Evolutionary conservation across 2,888 invertebrate genomes (phyloP).

Genomic region (Hydrotaea diabolus): DNA sequence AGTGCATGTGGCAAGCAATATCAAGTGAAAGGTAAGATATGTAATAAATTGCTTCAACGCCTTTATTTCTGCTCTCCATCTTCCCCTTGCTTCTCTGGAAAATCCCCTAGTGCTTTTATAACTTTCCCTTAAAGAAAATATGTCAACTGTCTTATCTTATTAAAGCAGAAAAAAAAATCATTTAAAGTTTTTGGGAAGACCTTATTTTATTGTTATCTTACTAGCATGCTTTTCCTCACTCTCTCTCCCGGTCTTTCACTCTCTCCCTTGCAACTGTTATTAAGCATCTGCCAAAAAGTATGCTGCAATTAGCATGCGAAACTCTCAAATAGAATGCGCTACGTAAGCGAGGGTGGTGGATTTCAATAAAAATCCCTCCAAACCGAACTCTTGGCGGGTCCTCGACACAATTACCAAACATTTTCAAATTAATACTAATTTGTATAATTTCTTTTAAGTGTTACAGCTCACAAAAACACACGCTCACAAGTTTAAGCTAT

Average conservation of each 20-base stretch:
- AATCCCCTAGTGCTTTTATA: background rate
- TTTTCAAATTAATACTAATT: slow-evolving; percentile 59
- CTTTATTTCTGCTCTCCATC: background rate
- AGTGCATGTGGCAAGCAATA: no score
- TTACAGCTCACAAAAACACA: slow-evolving; percentile 6
- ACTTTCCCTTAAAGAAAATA: background rate
- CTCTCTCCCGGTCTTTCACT: no score
- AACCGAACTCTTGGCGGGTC: background rate
- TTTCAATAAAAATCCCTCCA: no score
- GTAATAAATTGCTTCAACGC: background rate
- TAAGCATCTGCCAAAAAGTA: background rate
- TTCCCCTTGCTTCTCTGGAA: background rate
- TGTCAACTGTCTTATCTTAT: background rate
- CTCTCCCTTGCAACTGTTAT: no score
- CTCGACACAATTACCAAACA: background rate
- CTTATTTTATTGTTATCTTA: background rate
- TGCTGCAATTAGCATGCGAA: background rate
- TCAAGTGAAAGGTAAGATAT: slow-evolving; percentile 1
- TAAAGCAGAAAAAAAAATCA: no score
- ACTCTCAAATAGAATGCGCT: background rate
- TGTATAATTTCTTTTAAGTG: slow-evolving; percentile 54
- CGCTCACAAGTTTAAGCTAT: background rate
- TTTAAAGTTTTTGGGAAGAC: background rate
- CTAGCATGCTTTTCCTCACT: background rate
- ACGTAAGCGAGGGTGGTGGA: background rate